phyloP scores from a whole-genome alignment of 2,797 vertebrate species.

The Octomys mimax region DNA sequence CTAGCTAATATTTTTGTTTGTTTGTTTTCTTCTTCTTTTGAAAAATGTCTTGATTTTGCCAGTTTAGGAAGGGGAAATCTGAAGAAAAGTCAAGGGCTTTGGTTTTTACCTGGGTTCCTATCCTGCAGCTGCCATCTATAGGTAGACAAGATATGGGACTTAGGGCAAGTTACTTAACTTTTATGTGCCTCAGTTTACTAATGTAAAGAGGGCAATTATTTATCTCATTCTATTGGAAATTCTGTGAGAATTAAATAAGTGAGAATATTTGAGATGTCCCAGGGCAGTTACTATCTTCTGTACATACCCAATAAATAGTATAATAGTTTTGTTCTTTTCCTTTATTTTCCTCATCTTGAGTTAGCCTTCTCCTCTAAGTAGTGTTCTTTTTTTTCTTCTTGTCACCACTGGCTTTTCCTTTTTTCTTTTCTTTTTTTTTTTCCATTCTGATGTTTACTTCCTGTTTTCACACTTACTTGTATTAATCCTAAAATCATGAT shows the following conservation, averaged over 20 bases:
- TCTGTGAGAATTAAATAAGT: slow-evolving; percentile 9
- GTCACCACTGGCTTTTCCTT: not conserved
- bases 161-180: not conserved
- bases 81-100: not conserved
- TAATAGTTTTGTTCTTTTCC: not conserved
- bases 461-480: slow-evolving; percentile 24
- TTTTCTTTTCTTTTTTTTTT: not conserved
- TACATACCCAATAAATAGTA: not conserved
- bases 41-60: not conserved
- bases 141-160: not conserved
- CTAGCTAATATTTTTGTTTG: not conserved
- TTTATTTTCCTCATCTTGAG: not conserved
- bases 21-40: not conserved
- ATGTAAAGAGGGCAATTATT: slow-evolving; percentile 14
- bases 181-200: not conserved
- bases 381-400: not conserved
- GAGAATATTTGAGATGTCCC: not conserved
- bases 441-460: not conserved
- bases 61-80: not conserved
- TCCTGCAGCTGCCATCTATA: not conserved
- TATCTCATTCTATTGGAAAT: not conserved
- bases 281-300: not conserved
- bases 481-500: not conserved
- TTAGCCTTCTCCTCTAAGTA: not conserved
- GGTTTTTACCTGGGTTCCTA: not conserved